Percentiles rank a stretch among this genome's conserved stretches.
These are phyloP conservation scores for Neopelma chrysocephalum DNA, from an alignment of 2,797 vertebrate species.

Conservation along the genomic window DNA sequence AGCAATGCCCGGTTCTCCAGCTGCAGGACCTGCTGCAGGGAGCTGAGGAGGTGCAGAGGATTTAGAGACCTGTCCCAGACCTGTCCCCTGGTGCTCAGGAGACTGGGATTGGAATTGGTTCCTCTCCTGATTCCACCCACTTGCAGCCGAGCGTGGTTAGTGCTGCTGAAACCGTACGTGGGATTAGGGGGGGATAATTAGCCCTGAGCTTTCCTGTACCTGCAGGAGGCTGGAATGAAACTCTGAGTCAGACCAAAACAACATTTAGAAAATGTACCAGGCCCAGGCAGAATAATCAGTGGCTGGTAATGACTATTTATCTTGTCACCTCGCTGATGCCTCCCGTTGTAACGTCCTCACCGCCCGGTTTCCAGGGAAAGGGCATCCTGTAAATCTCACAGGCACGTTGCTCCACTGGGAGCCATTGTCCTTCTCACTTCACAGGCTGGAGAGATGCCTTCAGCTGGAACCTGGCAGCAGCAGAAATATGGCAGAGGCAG, in stretches of 20 bases:
- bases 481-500: not conserved
- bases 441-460: not conserved
- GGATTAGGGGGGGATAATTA: conserved; percentile 19
- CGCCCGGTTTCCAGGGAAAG: not conserved
- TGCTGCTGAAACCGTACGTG: not conserved
- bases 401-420: not conserved
- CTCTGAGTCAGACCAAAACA: conserved; percentile 48
- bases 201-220: conserved; percentile 32
- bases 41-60: not conserved
- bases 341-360: rapidly evolving
- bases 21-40: not conserved
- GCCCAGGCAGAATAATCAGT: not conserved
- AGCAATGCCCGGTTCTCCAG: rapidly evolving
- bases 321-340: not conserved
- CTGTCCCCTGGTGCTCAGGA: not conserved
- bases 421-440: not conserved
- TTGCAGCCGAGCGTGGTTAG: not conserved
- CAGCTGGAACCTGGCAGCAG: not conserved
- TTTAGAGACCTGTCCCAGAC: not conserved
- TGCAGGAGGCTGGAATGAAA: conserved; percentile 27
- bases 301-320: not conserved
- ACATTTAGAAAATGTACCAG: not conserved
- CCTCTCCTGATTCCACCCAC: not conserved
- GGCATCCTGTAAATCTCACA: not conserved
- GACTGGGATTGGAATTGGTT: not conserved